A percentile compares a stretch with the other conserved stretches of the same genome.
Evolutionary conservation across 2,797 vertebrate genomes (phyloP).

Genomic region (Clamator glandarius): DNA sequence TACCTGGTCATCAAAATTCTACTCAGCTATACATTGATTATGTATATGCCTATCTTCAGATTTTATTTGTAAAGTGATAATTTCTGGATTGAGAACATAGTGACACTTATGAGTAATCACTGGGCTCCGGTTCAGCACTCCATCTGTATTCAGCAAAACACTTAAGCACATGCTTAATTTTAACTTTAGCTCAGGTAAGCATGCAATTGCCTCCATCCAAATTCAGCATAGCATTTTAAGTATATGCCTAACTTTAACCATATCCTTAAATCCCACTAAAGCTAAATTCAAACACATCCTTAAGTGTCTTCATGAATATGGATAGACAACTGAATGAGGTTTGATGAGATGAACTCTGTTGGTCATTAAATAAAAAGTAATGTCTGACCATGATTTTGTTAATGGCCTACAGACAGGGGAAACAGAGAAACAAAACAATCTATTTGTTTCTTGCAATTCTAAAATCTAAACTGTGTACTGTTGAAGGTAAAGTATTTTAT

Average conservation of each 20-base stretch:
- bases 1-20: constrained; percentile 63
- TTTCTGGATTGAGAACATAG: constrained; percentile 63
- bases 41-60: constrained; percentile 45
- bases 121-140: constrained; percentile 52
- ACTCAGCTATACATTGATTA: constrained; percentile 55
- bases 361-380: constrained; percentile 6
- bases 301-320: constrained; percentile 48
- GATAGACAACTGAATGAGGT: not conserved
- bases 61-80: constrained; percentile 67
- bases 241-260: constrained; percentile 38
- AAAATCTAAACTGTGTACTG: not conserved
- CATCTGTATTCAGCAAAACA: constrained; percentile 54
- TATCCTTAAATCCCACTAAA: constrained; percentile 41
- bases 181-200: constrained; percentile 60
- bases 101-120: constrained; percentile 63
- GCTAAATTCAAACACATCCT: constrained; percentile 39
- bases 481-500: not conserved
- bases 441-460: not conserved
- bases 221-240: constrained; percentile 42
- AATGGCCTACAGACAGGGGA: not conserved
- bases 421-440: not conserved
- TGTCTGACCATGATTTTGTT: constrained; percentile 7
- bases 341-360: constrained; percentile 25
- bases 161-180: constrained; percentile 60
- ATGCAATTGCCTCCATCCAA: constrained; percentile 15